Evolutionary conservation across 2,888 invertebrate species (phyloP).

Genomic region (Furcula furcula): DNA sequence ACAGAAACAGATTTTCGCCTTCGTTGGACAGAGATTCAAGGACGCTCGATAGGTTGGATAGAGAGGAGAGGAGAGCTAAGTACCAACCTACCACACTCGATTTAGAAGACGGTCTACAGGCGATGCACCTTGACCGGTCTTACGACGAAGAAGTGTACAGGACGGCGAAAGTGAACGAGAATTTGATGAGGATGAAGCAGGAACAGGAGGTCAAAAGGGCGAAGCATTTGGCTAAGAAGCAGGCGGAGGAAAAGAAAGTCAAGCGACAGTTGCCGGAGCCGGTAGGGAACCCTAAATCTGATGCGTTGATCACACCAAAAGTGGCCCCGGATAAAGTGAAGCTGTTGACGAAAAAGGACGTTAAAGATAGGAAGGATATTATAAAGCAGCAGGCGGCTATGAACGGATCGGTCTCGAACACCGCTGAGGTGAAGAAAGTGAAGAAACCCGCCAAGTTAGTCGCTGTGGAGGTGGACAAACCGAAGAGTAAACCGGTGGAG

Average conservation of each 20-base stretch:
- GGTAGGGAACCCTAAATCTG: conserved; percentile 57
- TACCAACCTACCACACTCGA: conserved; percentile 77
- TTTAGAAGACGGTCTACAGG: conserved; percentile 80
- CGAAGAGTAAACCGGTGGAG: conserved; percentile 50
- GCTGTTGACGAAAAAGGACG: conserved; percentile 62
- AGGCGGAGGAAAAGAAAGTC: conserved; percentile 52
- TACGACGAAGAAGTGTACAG: conserved; percentile 67
- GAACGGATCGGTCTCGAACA: conserved; percentile 44
- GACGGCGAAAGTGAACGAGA: conserved; percentile 78
- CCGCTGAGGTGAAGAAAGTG: conserved; percentile 57
- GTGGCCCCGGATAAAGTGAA: conserved; percentile 69
- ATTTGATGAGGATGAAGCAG: conserved; percentile 66
- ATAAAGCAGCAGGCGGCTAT: conserved; percentile 63
- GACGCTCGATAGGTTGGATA: conserved; percentile 67
- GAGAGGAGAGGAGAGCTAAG: conserved; percentile 66
- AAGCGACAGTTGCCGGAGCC: conserved; percentile 60
- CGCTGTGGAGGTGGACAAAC: conserved; percentile 53
- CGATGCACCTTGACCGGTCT: conserved; percentile 71
- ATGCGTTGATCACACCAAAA: conserved; percentile 57
- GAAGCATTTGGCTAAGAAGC: conserved; percentile 55
- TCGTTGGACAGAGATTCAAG: conserved; percentile 70
- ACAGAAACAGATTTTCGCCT: conserved; percentile 84
- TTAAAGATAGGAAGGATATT: conserved; percentile 64
- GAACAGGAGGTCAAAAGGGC: conserved; percentile 64
- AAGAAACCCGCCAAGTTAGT: conserved; percentile 57